phyloP scores from a whole-genome alignment of 2,113 vertebrate species.

The Larimichthys polyactis region DNA sequence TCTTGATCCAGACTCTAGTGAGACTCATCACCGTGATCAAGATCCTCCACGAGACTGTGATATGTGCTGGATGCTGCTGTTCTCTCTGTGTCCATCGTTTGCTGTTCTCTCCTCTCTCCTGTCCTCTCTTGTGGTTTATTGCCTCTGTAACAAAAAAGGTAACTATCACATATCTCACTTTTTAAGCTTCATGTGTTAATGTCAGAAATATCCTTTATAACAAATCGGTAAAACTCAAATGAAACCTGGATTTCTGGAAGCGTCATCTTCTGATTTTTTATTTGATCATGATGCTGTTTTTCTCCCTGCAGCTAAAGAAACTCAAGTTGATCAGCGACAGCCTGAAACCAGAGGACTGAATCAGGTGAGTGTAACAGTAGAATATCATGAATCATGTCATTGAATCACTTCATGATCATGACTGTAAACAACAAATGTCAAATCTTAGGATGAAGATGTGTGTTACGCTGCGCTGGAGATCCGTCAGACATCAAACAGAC shows the following conservation, averaged over 20 bases:
- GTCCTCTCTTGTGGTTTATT: slow-evolving; percentile 30
- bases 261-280: not conserved
- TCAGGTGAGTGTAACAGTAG: slow-evolving; percentile 1
- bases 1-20: not conserved
- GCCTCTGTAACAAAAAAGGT: slow-evolving; percentile 52
- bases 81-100: slow-evolving; percentile 43
- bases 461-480: slow-evolving; percentile 55
- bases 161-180: not conserved
- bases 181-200: not conserved
- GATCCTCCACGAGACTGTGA: not conserved
- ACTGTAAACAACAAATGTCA: slow-evolving; percentile 14
- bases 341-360: not conserved
- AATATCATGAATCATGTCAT: not conserved
- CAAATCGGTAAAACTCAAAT: not conserved
- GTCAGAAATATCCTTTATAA: not conserved
- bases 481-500: slow-evolving; percentile 26
- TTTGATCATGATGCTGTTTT: not conserved
- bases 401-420: not conserved
- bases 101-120: slow-evolving; percentile 50
- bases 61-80: slow-evolving; percentile 49
- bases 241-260: not conserved
- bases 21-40: not conserved
- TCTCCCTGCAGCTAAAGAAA: slow-evolving; percentile 13
- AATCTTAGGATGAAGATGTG: slow-evolving; percentile 54
- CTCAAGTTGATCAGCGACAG: slow-evolving; percentile 8